phyloP scores from a whole-genome alignment of 2,888 invertebrate species.

The Sceliomorpha sp. region DNA sequence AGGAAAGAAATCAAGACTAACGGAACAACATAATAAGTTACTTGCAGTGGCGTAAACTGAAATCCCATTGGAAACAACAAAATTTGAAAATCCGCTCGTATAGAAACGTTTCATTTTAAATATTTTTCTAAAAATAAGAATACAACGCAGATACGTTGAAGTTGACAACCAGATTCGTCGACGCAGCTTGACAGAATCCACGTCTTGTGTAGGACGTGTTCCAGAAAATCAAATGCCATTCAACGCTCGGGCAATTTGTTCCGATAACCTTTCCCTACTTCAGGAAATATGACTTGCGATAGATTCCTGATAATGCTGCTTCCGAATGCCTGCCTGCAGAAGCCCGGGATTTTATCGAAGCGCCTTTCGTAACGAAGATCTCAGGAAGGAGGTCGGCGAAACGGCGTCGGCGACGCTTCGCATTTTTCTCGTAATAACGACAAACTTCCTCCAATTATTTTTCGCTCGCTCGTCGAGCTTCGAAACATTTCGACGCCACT shows the following conservation, averaged over 20 bases:
- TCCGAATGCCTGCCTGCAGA: conserved; percentile 17
- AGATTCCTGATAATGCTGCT: conserved; percentile 17
- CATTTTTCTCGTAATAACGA: conserved; percentile 63
- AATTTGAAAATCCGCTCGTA: no score
- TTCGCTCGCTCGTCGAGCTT: conserved; percentile 63
- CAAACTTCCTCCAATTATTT: conserved; percentile 78
- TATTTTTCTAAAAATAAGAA: no score
- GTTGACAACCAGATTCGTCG: not conserved
- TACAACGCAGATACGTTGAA: not conserved
- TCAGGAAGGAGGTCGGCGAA: conserved; percentile 33
- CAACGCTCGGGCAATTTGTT: conserved; percentile 28
- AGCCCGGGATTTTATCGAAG: conserved; percentile 35
- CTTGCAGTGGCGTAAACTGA: no score
- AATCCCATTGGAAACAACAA: no score
- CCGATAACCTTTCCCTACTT: conserved; percentile 17
- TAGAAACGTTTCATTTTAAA: no score
- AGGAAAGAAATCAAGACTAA: no score
- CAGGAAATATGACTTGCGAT: conserved; percentile 23
- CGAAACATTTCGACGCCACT: conserved; percentile 74
- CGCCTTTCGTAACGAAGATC: conserved; percentile 44
- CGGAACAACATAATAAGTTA: no score
- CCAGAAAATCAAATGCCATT: conserved; percentile 17
- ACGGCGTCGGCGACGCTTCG: conserved; percentile 32
- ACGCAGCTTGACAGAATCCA: conserved; percentile 4
- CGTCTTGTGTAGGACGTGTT: not conserved